Percentiles rank a stretch among this genome's conserved stretches.
Evolutionary conservation across 2,888 invertebrate species (phyloP).

Genomic region (Nephrotoma flavescens): DNA sequence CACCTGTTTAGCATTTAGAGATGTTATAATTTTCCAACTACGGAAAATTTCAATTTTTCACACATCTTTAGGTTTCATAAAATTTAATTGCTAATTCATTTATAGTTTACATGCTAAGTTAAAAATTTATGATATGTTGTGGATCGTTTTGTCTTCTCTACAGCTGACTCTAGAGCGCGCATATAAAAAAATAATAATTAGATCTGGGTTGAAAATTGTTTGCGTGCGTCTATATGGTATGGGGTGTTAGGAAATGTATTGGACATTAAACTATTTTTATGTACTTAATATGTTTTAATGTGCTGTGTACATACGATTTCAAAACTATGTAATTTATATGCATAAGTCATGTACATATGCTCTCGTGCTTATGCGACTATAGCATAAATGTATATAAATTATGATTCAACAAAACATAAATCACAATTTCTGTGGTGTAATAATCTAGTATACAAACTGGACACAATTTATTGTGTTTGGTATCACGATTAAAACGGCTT

Average conservation of each 20-base stretch:
- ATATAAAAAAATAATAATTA: neutral
- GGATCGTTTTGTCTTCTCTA: neutral
- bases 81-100: neutral
- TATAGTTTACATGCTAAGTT: neutral
- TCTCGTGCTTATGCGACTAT: neutral
- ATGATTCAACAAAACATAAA: neutral
- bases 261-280: too few relatives aligned
- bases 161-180: neutral
- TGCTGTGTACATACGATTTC: neutral
- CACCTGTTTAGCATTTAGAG: neutral
- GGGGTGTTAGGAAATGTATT: neutral
- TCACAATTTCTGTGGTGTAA: neutral
- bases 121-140: neutral
- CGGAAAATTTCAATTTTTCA: neutral
- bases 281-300: neutral
- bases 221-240: neutral
- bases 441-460: too few relatives aligned
- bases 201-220: neutral
- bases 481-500: too few relatives aligned
- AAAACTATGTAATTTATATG: neutral
- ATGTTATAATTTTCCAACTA: neutral
- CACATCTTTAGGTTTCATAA: neutral
- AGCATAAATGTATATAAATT: neutral
- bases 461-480: too few relatives aligned
- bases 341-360: neutral